Evolutionary conservation across 1,140 invertebrate genomes (phyloP), one percentile per base, ranked within the genome.

Genomic region (Caerostris extrusa): DNA sequence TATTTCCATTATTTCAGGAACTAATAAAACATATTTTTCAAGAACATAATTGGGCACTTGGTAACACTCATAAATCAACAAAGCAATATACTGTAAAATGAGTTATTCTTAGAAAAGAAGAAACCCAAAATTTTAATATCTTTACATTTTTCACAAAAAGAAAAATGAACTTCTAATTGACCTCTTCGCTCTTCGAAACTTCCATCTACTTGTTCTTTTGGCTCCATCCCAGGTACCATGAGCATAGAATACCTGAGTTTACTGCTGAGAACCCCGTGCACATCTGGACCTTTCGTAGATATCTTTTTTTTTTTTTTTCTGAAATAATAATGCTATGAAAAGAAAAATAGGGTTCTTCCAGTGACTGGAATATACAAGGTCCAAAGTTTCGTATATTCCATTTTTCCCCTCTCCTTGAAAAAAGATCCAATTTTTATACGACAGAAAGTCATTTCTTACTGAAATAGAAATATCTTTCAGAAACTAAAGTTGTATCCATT

Each of bases 301-400:
- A 71, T 57, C 34, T 53, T 17, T 64, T 64, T 17, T 61, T 14
- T n/a, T 67, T 6, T 67, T 56, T 86, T 60, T 86, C 50, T 60
- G 12, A 64, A 86, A 58, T 58, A 58, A 77, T 77, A 57, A 64
- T 86, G 56, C 85, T 86, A 34, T 58, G 85, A 34, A 58, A 64
- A 50, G 85, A 61, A 86, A 60, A 86, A 86, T 86, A 12, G 56
- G 82, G 55, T 83, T 5, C 56, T 87, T 6, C 34, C 10, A 69
- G 87, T 89, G 87, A 89, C 64, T 50, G 17, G 87, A 89, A 64
- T 89, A 89, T 89, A 89, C 87, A 69, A 89, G 58, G 60, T 67
- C 50, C 64, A 55, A 61, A 89, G 56, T 83, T 83, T 83, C 55
- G 67, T 50, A 86, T 86, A 61, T 60, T 60, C 85, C 6, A 1